A percentile compares a stretch with the other conserved stretches of the same genome.
Conservation (phyloP, 2,797 vertebrate species). For the Crenuchus spilurus region DNA sequence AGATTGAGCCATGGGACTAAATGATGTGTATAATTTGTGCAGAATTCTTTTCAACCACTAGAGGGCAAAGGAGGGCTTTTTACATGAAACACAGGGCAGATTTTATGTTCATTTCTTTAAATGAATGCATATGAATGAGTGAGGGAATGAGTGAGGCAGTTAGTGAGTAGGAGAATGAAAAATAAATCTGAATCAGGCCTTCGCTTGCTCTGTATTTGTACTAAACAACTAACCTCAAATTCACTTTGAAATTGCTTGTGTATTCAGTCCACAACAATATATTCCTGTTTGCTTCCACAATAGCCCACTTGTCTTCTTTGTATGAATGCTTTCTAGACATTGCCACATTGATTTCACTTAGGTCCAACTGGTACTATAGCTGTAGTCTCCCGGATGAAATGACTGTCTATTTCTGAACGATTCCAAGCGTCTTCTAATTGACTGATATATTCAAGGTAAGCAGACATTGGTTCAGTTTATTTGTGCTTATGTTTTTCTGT, state of each 20-base stretch:
- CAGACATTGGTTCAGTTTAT: neutral
- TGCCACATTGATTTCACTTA: conserved; percentile 59
- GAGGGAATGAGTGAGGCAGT: no score
- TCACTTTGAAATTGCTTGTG: neutral
- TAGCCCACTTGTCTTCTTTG: conserved; percentile 67
- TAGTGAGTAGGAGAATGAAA: no score
- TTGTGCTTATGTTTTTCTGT: neutral
- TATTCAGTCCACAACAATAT: conserved; percentile 35
- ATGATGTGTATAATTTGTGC: no score
- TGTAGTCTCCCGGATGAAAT: conserved; percentile 42
- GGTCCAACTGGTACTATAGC: conserved; percentile 48
- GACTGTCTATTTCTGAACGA: neutral
- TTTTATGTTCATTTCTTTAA: no score
- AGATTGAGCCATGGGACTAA: no score
- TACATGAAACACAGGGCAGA: no score
- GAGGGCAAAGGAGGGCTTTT: no score
- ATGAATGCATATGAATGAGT: no score
- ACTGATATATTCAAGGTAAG: neutral
- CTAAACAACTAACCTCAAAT: neutral
- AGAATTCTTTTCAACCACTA: no score
- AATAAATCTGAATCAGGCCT: no score
- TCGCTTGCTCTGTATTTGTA: no score
- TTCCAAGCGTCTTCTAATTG: neutral
- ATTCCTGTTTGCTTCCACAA: conserved; percentile 62
- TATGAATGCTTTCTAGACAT: conserved; percentile 61